Evolutionary conservation across 2,797 vertebrate genomes (phyloP).

Genomic region (Phylloscopus collybita): DNA sequence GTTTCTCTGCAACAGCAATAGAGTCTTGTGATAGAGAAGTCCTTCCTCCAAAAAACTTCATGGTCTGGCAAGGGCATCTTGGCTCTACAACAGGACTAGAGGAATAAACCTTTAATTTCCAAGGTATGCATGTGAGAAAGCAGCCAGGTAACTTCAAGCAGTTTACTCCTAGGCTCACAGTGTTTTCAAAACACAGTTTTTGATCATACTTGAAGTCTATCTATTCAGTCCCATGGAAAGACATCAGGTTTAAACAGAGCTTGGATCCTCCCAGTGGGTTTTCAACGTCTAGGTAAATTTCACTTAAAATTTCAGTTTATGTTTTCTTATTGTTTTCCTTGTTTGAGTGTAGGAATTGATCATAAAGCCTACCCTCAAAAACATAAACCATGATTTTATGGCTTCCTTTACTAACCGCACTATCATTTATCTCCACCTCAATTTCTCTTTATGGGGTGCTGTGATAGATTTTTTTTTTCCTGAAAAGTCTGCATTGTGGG

Average conservation of each 20-base stretch:
- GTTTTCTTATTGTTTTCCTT: not conserved
- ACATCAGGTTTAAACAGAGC: not conserved
- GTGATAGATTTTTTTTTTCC: not conserved
- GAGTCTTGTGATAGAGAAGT: not conserved
- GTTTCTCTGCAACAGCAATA: rapidly evolving
- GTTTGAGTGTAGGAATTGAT: not conserved
- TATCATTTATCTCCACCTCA: not conserved
- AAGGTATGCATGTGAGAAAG: not conserved
- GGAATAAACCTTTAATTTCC: not conserved
- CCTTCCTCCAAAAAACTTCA: not conserved
- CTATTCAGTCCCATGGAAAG: not conserved
- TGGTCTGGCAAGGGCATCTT: not conserved
- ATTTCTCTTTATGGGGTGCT: not conserved
- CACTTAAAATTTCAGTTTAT: not conserved
- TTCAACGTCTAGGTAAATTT: not conserved
- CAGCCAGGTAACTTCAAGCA: not conserved
- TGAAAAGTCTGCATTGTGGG: not conserved
- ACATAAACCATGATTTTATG: not conserved
- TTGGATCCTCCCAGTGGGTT: rapidly evolving
- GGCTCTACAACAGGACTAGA: not conserved
- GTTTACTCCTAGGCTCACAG: not conserved
- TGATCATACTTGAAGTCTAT: not conserved
- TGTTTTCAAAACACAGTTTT: not conserved
- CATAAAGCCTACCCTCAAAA: not conserved
- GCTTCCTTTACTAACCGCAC: not conserved